Base-by-base conservation (phyloP, 2,888 invertebrate genomes). In the Drosophila pullipes region DNA sequence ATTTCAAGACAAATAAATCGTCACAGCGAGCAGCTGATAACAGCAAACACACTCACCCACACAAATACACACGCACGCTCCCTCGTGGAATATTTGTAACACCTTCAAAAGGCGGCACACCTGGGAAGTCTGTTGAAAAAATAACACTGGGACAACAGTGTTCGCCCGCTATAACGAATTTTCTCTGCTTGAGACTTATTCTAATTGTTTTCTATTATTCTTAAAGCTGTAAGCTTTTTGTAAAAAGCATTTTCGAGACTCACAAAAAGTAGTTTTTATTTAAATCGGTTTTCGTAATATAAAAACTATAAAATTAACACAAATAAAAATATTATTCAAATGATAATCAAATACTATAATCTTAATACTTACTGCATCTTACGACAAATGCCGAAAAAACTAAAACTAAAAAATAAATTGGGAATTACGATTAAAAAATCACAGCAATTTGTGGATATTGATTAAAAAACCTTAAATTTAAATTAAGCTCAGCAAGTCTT, bases 41-140 rank as follows among this genome's bases (percentile, higher is more conserved):
- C 30, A 22, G 39, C 31, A 69, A 70, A 69, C 74, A 69, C 10
- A 54, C 54, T 10, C 33, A 28, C 25, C 3, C 25, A 55, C 55
- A 39, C 18, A n/a, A 1, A 55, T 37, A 39, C 18, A 37, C 50
- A 28, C 9, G 2, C 28, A 18, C n/a, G 11, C 11, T 5, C 28
- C 16, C 50, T 16, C 30, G 5, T n/a, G 13, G 74, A 70, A 68
- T 65, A 52, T 70, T 74, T 80, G 75, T 75, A 83, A 69, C 89
- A 83, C 89, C 89, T 85, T 81, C 50, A 75, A 47, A 78, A 50
- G 49, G 35, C 60, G 78, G 68, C 62, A 55, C 49, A 35, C 37
- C 60, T 44, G 13, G 30, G 0, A 68, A 65, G 47, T 50, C 41
- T 41, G 50, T 47, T 53, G 10, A 7, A 58, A 39, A n/a, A 53